A percentile compares a stretch with the other conserved stretches of the same genome.
These are phyloP conservation scores for Strigops habroptila DNA, from an alignment of 2,113 vertebrate genomes.

Conservation along the genomic window DNA sequence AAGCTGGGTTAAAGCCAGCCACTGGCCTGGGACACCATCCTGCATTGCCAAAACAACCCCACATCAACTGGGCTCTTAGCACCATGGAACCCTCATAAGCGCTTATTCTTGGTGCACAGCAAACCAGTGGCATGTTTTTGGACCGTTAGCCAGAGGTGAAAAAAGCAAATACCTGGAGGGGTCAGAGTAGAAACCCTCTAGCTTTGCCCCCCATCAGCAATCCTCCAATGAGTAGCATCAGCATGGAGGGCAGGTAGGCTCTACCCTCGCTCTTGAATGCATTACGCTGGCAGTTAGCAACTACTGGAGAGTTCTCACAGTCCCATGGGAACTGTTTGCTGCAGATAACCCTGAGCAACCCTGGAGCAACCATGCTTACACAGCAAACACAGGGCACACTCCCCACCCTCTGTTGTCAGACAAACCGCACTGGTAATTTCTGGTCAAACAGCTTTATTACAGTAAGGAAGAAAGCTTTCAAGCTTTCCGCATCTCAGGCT, in stretches of 20 bases:
- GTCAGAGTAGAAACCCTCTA: not conserved
- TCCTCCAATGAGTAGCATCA: not conserved
- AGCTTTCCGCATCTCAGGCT: not conserved
- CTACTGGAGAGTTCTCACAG: not conserved
- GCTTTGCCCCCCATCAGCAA: not conserved
- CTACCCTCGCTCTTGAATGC: not conserved
- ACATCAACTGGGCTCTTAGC: not conserved
- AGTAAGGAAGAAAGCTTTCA: not conserved
- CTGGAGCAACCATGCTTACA: not conserved
- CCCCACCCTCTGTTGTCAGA: not conserved
- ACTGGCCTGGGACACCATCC: not conserved
- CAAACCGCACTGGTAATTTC: not conserved
- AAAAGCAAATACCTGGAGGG: not conserved
- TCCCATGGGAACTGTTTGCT: not conserved
- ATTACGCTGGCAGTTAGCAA: not conserved
- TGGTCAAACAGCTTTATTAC: not conserved
- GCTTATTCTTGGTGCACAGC: not conserved
- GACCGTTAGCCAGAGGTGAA: not conserved
- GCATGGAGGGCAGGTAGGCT: not conserved
- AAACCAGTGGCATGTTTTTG: not conserved
- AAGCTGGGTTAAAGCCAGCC: not conserved
- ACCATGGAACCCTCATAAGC: not conserved
- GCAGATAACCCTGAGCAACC: not conserved
- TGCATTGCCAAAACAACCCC: not conserved
- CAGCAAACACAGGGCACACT: fast-evolving